Conservation (phyloP, 1,140 invertebrate genomes). For the Brevipalpus yothersi region DNA sequence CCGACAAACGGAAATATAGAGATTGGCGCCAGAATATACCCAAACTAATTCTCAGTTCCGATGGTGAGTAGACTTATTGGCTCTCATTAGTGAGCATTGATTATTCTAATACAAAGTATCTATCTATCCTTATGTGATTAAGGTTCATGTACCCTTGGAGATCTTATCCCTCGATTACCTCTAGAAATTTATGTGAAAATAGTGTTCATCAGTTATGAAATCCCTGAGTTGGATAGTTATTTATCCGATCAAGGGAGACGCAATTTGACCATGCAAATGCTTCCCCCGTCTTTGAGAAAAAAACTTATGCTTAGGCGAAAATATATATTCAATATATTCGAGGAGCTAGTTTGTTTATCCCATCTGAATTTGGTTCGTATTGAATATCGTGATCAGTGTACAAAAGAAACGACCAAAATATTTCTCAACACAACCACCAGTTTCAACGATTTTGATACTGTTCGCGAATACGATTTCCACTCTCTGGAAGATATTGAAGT, state of each 20-base stretch:
- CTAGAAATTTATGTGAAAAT: slow-evolving; percentile 41
- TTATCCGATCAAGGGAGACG: slow-evolving; percentile 38
- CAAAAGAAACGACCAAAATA: not conserved
- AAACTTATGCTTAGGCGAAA: slow-evolving; percentile 28
- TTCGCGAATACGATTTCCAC: slow-evolving; percentile 29
- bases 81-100: not conserved
- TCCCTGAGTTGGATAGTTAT: slow-evolving; percentile 31
- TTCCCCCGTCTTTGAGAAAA: slow-evolving; percentile 23
- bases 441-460: slow-evolving; percentile 24
- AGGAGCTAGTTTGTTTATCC: slow-evolving; percentile 29
- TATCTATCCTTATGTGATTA: not conserved
- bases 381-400: not conserved
- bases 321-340: slow-evolving; percentile 35
- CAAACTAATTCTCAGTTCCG: not conserved
- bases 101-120: not conserved
- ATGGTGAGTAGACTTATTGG: not conserved
- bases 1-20: slow-evolving; percentile 8
- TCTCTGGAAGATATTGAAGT: slow-evolving; percentile 27
- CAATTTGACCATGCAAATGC: slow-evolving; percentile 31
- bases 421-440: slow-evolving; percentile 2
- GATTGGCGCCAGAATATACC: slow-evolving; percentile 2
- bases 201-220: slow-evolving; percentile 30
- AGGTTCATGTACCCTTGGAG: slow-evolving; percentile 23
- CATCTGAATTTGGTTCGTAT: slow-evolving; percentile 37
- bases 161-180: slow-evolving; percentile 42